These are phyloP conservation scores for Glyptemys insculpta DNA, from an alignment of 2,797 vertebrate genomes.

Conservation along the genomic window DNA sequence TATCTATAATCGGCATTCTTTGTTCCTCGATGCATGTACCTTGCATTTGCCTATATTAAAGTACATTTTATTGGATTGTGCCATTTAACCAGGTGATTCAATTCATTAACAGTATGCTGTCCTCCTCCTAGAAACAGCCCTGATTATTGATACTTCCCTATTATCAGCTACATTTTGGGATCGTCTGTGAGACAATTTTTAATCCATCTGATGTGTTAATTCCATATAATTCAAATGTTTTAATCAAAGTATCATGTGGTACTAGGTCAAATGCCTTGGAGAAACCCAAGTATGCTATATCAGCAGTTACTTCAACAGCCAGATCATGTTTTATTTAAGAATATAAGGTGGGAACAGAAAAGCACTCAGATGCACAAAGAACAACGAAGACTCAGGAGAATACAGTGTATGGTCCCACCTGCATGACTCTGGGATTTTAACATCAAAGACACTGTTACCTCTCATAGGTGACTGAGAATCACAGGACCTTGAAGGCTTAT, in stretches of 20 bases:
- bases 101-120: neutral
- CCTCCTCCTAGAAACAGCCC: neutral
- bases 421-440: neutral
- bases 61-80: neutral
- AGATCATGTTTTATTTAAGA: neutral
- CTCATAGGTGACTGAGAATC: neutral
- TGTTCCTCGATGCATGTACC: neutral
- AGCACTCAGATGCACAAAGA: neutral
- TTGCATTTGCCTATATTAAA: neutral
- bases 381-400: neutral
- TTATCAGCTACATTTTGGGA: neutral
- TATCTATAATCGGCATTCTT: neutral
- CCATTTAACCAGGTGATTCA: neutral
- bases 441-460: neutral
- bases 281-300: neutral
- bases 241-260: neutral
- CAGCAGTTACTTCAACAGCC: neutral
- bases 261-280: neutral
- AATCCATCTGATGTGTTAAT: neutral
- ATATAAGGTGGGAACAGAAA: neutral
- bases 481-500: neutral
- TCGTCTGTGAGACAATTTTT: neutral
- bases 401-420: neutral
- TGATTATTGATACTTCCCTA: neutral
- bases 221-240: neutral